Evolutionary conservation across 2,113 vertebrate species (phyloP).

Genomic region (Rhinolophus ferrumequinum): DNA sequence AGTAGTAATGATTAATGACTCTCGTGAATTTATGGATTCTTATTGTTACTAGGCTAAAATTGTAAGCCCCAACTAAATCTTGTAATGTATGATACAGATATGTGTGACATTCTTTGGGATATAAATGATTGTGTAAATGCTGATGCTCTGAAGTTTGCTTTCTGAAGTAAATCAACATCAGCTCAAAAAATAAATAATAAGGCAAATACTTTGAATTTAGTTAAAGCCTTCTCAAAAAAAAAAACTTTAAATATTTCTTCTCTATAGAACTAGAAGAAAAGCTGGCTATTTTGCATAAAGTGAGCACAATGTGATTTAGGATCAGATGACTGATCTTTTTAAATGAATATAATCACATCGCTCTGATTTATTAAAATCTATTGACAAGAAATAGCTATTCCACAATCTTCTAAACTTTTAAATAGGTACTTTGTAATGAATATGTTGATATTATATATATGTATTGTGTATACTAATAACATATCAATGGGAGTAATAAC

Average conservation of each 20-base stretch:
- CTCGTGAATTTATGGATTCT: constrained; percentile 69
- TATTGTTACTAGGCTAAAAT: constrained; percentile 58
- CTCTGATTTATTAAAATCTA: not conserved
- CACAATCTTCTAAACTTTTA: not conserved
- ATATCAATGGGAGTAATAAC: not conserved
- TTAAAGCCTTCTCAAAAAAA: not conserved
- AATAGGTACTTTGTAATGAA: not conserved
- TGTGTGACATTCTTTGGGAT: not conserved
- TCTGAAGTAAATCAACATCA: not conserved
- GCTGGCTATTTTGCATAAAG: not conserved
- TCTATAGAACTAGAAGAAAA: not conserved
- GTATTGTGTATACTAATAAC: not conserved
- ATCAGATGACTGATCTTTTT: not conserved
- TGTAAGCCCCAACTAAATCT: constrained; percentile 33
- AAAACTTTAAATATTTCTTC: not conserved
- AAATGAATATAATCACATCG: not conserved
- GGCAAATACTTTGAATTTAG: constrained; percentile 3
- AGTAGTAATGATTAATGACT: constrained; percentile 64
- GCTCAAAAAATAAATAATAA: not conserved
- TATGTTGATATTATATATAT: not conserved
- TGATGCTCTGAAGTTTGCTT: constrained; percentile 15
- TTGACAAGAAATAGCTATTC: not conserved
- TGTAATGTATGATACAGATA: not conserved
- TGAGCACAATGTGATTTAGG: not conserved
- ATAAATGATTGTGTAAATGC: constrained; percentile 4